These are phyloP conservation scores for Corydoras maculifer DNA, from an alignment of 2,113 vertebrate species.

Conservation along the genomic window DNA sequence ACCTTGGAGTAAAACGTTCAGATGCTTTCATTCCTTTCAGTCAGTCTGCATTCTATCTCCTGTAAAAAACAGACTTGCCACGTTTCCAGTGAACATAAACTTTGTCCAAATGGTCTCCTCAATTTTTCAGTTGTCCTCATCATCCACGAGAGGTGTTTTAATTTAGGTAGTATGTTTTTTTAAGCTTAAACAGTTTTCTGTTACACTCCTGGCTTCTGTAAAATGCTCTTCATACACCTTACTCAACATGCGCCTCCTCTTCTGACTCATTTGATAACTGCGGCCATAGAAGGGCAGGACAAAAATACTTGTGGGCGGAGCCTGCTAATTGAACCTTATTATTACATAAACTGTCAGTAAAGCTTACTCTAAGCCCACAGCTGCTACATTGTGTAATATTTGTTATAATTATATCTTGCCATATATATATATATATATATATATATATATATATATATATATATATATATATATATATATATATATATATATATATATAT, in stretches of 20 bases:
- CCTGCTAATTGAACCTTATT: conserved; percentile 7
- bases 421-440: not conserved
- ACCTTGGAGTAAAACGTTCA: no score
- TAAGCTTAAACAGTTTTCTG: not conserved
- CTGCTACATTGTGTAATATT: not conserved
- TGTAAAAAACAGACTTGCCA: no score
- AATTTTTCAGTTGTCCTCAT: no score
- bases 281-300: conserved; percentile 22
- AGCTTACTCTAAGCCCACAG: not conserved
- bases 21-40: no score
- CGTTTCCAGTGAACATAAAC: no score
- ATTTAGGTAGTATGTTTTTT: not conserved
- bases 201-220: conserved; percentile 12
- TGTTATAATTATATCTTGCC: no score
- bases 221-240: conserved; percentile 15
- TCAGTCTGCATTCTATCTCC: no score
- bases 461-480: no score
- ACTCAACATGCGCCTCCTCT: conserved; percentile 7
- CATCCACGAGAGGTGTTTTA: no score
- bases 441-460: no score
- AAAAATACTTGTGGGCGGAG: not conserved
- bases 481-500: no score
- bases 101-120: no score
- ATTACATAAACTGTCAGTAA: not conserved
- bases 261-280: conserved; percentile 28